Percentiles rank a stretch among this genome's conserved stretches.
phyloP scores from a whole-genome alignment of 2,888 invertebrate genomes.

The Eupelmus urozonus region DNA sequence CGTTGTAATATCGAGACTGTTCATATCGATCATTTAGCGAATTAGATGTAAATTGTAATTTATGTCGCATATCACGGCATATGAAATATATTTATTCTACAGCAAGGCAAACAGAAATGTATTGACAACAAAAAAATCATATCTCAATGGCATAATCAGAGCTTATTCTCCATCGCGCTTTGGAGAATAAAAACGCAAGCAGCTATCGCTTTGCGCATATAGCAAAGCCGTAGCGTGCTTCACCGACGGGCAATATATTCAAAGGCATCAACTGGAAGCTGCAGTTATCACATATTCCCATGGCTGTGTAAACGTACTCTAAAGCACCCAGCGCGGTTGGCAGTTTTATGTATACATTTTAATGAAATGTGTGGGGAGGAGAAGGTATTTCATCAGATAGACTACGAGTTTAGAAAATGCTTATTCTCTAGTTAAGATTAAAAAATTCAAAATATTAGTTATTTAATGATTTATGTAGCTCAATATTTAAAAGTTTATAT shows the following conservation, averaged over 20 bases:
- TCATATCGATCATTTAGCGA: conserved; percentile 24
- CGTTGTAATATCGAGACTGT: conserved; percentile 48
- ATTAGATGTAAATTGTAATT: conserved; percentile 41
- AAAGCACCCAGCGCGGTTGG: conserved; percentile 55
- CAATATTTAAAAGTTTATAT: no score
- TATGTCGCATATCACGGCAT: conserved; percentile 21
- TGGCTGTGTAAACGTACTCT: conserved; percentile 68
- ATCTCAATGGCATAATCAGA: conserved; percentile 52
- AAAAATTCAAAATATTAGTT: conserved; percentile 15
- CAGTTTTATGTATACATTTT: conserved; percentile 45
- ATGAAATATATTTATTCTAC: conserved; percentile 42
- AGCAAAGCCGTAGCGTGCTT: conserved; percentile 52
- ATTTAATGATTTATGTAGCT: no score
- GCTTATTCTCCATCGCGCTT: conserved; percentile 38
- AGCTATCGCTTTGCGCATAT: conserved; percentile 49
- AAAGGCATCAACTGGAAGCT: conserved; percentile 39
- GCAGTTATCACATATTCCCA: conserved; percentile 58
- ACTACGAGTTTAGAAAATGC: conserved; percentile 8
- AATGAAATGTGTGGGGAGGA: conserved; percentile 25
- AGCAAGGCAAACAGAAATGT: conserved; percentile 15
- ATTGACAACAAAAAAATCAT: conserved; percentile 31
- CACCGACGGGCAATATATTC: conserved; percentile 14
- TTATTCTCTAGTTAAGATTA: neutral
- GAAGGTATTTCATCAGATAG: conserved; percentile 21
- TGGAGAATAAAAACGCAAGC: conserved; percentile 40